A percentile compares a stretch with the other conserved stretches of the same genome.
phyloP scores from a whole-genome alignment of 1,140 invertebrate genomes.

The Bombus waltoni region DNA sequence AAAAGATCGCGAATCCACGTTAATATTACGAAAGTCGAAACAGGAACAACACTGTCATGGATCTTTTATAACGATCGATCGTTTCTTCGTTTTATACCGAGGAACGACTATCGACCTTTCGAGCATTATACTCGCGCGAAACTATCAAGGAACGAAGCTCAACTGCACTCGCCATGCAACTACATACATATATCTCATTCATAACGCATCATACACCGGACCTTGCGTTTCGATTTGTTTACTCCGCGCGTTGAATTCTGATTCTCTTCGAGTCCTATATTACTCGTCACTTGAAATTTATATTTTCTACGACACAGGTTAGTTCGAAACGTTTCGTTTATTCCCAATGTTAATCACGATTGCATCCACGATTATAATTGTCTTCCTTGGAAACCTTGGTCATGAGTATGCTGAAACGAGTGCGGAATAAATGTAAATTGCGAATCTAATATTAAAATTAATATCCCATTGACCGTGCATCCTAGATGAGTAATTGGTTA shows the following conservation, averaged over 20 bases:
- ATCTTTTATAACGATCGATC: slow-evolving; percentile 20
- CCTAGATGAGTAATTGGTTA: slow-evolving; percentile 22
- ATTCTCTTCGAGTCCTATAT: neutral
- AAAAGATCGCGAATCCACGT: neutral
- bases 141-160: slow-evolving; percentile 29
- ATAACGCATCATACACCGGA: neutral
- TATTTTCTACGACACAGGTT: neutral
- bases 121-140: neutral
- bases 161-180: slow-evolving; percentile 34
- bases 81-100: slow-evolving; percentile 36
- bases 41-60: neutral
- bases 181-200: neutral
- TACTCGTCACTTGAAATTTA: neutral
- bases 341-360: slow-evolving; percentile 54
- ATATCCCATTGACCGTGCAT: slow-evolving; percentile 10
- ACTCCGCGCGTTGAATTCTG: neutral
- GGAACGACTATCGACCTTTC: neutral
- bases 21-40: neutral
- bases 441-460: neutral
- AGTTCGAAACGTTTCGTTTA: neutral
- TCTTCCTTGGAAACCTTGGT: slow-evolving; percentile 69
- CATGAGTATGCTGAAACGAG: slow-evolving; percentile 13
- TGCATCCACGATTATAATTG: slow-evolving; percentile 70
- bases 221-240: neutral
- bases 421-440: slow-evolving; percentile 9